Evolutionary conservation across 2,888 invertebrate species (phyloP), one percentile per base, ranked within the genome.

Genomic region (Synergus laeviventris): DNA sequence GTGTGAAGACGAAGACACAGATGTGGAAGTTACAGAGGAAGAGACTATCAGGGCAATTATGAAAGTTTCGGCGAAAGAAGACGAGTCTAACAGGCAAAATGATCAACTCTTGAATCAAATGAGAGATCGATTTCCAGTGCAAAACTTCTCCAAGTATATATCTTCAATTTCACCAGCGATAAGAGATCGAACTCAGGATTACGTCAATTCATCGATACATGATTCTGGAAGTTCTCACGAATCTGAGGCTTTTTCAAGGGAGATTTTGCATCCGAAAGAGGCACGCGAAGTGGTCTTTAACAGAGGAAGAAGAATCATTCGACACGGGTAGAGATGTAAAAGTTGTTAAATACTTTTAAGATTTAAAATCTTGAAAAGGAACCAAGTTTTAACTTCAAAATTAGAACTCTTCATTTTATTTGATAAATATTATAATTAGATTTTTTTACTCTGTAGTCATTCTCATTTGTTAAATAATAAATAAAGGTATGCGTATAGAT

Each of bases 301-400:
- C 45, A 70, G 49, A 70, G 70, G 70, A 49, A 49, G 70, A 70
- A 70, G 70, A 31, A 70, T 11, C 49, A 70, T 31, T 42, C 70
- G 70, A 70, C 45, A 70, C n/a, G 70, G 70, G 70, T 70, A 70
- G 45, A 49, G 31, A 70, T 21, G 39, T 18, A 18, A 39, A 38
- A 64, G 12, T 64, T 64, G 38, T 18, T 39, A 36, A 18, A 21
- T 39, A 39, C 39, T 39, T 62, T 61, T 62, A 36, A 62, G n/a
- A 36, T 38, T 31, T 24, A 24, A 56, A 18, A 21, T 56, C 1
- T 56, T 21, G n/a, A 49, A 49, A n/a, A 45, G 16, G 9, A 8
- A 2, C 9, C n/a, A n/a, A 9, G 2, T 9, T 1, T 49, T 49
- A 45, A 16, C 16, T 16, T 45, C 45, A 45, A 31, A 31, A 31